A percentile compares a stretch with the other conserved stretches of the same genome.
Conservation (phyloP, 2,888 invertebrate species). For the Morpho achilles region DNA sequence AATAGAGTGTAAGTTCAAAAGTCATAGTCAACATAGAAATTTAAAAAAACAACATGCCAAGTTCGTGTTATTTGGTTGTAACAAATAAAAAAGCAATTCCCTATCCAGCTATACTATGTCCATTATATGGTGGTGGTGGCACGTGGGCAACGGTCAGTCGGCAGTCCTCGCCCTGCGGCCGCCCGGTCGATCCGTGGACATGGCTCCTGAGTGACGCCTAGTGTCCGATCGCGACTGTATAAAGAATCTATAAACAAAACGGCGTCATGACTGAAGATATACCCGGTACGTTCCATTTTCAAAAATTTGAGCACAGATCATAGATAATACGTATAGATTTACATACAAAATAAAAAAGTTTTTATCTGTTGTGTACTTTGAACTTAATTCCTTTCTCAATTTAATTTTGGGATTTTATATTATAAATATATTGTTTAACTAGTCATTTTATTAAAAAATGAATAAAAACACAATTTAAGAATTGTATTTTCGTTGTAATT, state of each 20-base stretch:
- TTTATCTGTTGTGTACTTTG: too few species aligned
- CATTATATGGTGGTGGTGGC: slow-evolving; percentile 40
- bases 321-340: not conserved
- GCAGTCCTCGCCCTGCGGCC: slow-evolving; percentile 64
- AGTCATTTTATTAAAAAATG: too few species aligned
- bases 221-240: not conserved
- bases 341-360: not conserved
- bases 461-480: too few species aligned
- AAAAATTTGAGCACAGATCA: slow-evolving; percentile 9
- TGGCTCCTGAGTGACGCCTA: slow-evolving; percentile 30
- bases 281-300: slow-evolving; percentile 53
- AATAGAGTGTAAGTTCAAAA: too few species aligned
- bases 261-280: slow-evolving; percentile 64
- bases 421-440: too few species aligned
- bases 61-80: not conserved
- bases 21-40: too few species aligned
- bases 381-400: too few species aligned
- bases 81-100: slow-evolving; percentile 17
- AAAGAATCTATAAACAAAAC: slow-evolving; percentile 8
- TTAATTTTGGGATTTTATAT: too few species aligned
- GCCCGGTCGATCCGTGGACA: slow-evolving; percentile 48
- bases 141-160: slow-evolving; percentile 68
- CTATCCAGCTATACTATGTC: slow-evolving; percentile 38
- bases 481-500: too few species aligned
- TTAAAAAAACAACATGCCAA: too few species aligned